Evolutionary conservation across 1,140 invertebrate species (phyloP).

Genomic region (Atta colombica): DNA sequence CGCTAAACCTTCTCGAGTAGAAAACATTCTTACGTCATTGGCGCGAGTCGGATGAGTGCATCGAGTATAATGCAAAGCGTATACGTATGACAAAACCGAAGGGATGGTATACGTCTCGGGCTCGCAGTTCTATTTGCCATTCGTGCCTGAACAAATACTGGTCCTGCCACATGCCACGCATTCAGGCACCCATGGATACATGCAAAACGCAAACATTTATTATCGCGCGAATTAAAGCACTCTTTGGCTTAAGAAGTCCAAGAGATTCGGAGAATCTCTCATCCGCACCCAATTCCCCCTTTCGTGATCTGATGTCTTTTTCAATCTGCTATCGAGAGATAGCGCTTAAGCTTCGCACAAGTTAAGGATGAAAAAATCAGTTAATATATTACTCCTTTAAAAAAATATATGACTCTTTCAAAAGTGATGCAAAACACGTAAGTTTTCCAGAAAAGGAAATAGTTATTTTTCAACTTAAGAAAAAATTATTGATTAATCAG

Average conservation of each 20-base stretch:
- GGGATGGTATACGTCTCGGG: conserved; percentile 38
- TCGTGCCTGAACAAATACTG: conserved; percentile 81
- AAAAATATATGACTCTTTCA: no score
- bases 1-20: conserved; percentile 54
- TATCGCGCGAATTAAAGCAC: conserved; percentile 77
- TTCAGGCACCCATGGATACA: conserved; percentile 66
- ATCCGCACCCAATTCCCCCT: not conserved
- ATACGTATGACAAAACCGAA: conserved; percentile 57
- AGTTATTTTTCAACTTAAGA: no score
- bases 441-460: no score
- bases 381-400: not conserved
- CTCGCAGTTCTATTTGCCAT: conserved; percentile 73
- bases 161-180: conserved; percentile 79
- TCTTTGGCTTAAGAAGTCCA: conserved; percentile 39
- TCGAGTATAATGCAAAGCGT: conserved; percentile 62
- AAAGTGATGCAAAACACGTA: no score
- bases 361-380: not conserved
- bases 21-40: conserved; percentile 70
- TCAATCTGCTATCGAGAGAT: not conserved
- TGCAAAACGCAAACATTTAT: conserved; percentile 80
- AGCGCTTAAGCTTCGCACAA: not conserved
- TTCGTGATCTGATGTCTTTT: conserved; percentile 24
- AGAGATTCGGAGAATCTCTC: not conserved
- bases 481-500: no score
- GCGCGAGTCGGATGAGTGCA: conserved; percentile 46